These are phyloP conservation scores for Anhinga rufa DNA, from an alignment of 2,113 vertebrate species.

Conservation along the genomic window DNA sequence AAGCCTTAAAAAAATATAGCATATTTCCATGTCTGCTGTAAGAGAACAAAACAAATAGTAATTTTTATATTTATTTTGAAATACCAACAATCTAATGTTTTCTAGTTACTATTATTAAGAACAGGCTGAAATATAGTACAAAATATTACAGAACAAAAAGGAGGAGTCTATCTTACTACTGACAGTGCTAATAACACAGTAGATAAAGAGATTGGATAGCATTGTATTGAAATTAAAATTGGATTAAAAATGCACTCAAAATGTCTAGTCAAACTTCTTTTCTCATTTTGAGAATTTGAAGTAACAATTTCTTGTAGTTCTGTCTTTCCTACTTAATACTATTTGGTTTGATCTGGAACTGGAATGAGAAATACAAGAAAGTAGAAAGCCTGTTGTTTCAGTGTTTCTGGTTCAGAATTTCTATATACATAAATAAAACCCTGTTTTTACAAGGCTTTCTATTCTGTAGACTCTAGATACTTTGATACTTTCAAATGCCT, in stretches of 20 bases:
- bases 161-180: neutral
- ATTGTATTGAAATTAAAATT: neutral
- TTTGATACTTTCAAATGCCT: neutral
- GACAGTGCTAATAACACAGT: neutral
- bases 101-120: neutral
- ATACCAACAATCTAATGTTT: neutral
- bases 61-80: neutral
- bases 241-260: neutral
- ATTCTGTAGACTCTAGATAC: neutral
- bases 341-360: neutral
- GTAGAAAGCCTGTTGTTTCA: neutral
- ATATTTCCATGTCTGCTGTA: neutral
- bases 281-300: neutral
- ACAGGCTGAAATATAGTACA: neutral
- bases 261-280: neutral
- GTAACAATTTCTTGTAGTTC: neutral
- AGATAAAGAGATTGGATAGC: neutral
- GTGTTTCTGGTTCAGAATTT: neutral
- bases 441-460: neutral
- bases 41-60: neutral
- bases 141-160: neutral
- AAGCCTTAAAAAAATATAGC: neutral
- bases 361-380: neutral
- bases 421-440: neutral
- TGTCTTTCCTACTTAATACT: neutral